Conservation (phyloP, 2,888 invertebrate species). For the Axea sp. region DNA sequence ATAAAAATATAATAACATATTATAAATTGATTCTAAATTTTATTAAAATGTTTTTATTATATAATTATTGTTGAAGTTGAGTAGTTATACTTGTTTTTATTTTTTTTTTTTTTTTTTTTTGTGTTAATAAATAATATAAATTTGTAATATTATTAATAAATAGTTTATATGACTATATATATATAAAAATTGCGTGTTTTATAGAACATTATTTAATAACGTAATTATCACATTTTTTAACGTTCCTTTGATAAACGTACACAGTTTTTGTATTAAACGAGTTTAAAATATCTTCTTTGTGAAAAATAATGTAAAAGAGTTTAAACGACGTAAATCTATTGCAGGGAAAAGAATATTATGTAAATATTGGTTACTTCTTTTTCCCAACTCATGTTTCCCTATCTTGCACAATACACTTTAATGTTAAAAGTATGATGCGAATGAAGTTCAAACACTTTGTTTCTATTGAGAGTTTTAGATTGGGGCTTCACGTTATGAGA, state of each 20-base stretch:
- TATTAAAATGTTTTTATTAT: too few relatives aligned
- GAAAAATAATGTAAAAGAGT: constrained; percentile 22
- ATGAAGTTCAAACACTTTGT: constrained; percentile 44
- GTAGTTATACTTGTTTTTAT: too few relatives aligned
- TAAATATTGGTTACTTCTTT: constrained; percentile 73
- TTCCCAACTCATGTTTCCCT: constrained; percentile 58
- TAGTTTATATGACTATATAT: constrained; percentile 64
- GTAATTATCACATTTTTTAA: constrained; percentile 59
- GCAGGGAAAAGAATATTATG: constrained; percentile 68
- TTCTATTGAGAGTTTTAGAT: constrained; percentile 58
- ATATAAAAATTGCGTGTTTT: constrained; percentile 65
- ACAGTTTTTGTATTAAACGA: constrained; percentile 52
- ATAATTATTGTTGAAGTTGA: too few relatives aligned
- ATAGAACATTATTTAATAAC: constrained; percentile 67
- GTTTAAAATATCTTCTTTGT: constrained; percentile 42
- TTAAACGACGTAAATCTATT: constrained; percentile 36
- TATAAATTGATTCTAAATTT: too few relatives aligned
- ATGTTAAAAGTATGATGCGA: constrained; percentile 50
- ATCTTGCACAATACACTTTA: constrained; percentile 58
- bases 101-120: too few relatives aligned
- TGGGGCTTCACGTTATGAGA: constrained; percentile 61
- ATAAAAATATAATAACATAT: too few relatives aligned
- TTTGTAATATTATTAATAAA: constrained; percentile 68
- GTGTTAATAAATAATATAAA: constrained; percentile 52
- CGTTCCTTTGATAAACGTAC: constrained; percentile 63